Conservation (phyloP, 2,113 vertebrate species). For the Oncorhynchus kisutch region DNA sequence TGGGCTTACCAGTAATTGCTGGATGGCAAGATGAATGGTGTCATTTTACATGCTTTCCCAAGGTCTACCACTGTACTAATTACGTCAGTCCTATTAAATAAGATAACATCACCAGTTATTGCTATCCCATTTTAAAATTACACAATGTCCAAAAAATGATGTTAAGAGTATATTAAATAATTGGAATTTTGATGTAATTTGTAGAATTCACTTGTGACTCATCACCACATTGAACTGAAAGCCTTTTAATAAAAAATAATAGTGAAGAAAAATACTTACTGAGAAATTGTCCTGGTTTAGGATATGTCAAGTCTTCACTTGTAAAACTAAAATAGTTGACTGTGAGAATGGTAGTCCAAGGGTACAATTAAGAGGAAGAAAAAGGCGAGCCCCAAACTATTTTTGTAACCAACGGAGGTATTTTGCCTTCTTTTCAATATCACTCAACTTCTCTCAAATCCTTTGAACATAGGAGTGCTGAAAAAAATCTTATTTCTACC, state of each 20-base stretch:
- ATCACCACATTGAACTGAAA: slow-evolving; percentile 12
- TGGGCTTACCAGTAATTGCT: slow-evolving; percentile 36
- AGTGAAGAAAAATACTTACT: slow-evolving; percentile 50
- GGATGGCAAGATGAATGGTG: slow-evolving; percentile 53
- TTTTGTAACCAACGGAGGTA: slow-evolving; percentile 14
- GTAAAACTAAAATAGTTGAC: slow-evolving; percentile 15
- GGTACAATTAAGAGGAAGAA: slow-evolving; percentile 12
- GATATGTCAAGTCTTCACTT: slow-evolving; percentile 24
- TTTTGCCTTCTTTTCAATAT: background rate
- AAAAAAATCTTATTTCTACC: background rate
- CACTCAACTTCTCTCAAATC: background rate
- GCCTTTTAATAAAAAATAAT: background rate
- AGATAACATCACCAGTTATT: slow-evolving; percentile 27
- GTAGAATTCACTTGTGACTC: slow-evolving; percentile 14
- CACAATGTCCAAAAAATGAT: background rate
- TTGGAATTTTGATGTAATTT: slow-evolving; percentile 15
- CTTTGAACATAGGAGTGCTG: background rate
- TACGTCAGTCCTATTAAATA: slow-evolving; percentile 38
- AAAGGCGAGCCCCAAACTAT: slow-evolving; percentile 44
- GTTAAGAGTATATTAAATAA: slow-evolving; percentile 6
- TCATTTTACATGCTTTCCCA: slow-evolving; percentile 53
- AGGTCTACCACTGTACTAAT: slow-evolving; percentile 36
- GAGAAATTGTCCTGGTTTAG: slow-evolving; percentile 36
- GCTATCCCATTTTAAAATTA: background rate
- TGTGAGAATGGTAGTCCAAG: slow-evolving; percentile 24